Percentiles rank a stretch among this genome's conserved stretches.
phyloP scores from a whole-genome alignment of 37 sponge, comb jelly and placozoan genomes.

The Bolinopsis microptera region DNA sequence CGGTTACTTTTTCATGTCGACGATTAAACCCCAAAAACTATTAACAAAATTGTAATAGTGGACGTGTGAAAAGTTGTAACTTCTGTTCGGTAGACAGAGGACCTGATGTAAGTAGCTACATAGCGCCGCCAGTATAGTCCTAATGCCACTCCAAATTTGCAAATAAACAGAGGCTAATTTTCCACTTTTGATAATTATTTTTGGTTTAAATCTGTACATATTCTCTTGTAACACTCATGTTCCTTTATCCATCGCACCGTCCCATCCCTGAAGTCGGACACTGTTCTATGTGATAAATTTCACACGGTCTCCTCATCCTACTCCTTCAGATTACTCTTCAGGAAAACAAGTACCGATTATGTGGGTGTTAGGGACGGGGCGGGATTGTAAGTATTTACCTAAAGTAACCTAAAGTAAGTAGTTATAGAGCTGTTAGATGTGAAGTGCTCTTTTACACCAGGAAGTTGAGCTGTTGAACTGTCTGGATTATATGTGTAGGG shows the following conservation, averaged over 20 bases:
- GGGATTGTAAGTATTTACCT: no score
- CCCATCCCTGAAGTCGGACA: neutral
- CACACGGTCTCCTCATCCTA: neutral
- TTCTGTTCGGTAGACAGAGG: neutral
- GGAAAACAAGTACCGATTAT: neutral
- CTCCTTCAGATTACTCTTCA: neutral
- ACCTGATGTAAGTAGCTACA: neutral
- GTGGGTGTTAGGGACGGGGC: neutral
- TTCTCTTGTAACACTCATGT: neutral
- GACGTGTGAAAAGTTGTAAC: no score
- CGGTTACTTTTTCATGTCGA: no score
- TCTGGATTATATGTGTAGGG: no score
- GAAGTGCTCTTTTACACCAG: neutral
- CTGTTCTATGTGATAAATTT: neutral
- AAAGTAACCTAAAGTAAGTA: neutral
- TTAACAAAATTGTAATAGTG: no score
- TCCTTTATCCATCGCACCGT: no score
- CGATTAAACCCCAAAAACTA: no score
- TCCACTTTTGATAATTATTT: neutral
- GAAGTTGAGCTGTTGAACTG: no score
- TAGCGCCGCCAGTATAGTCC: neutral
- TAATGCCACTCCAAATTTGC: neutral
- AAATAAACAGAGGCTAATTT: neutral
- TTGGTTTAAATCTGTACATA: neutral
- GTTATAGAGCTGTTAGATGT: neutral